Evolutionary conservation across 2,888 invertebrate species (phyloP).

Genomic region (Plutella xylostella): DNA sequence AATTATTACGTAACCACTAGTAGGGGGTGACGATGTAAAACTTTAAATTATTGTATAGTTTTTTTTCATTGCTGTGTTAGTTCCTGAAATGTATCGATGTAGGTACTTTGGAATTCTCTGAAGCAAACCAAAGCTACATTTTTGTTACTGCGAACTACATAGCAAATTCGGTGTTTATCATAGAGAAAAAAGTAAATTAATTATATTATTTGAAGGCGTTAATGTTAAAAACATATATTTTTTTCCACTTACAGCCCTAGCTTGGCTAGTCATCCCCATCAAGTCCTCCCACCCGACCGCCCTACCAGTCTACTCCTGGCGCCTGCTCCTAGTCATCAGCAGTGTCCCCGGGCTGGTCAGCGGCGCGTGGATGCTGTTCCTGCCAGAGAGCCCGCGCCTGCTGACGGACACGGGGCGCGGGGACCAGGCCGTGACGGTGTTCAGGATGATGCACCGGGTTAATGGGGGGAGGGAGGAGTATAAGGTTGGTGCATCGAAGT

Average conservation of each 20-base stretch:
- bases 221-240: too few relatives aligned
- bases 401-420: slow-evolving; percentile 70
- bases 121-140: too few relatives aligned
- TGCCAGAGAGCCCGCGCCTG: slow-evolving; percentile 80
- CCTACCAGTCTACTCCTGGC: slow-evolving; percentile 76
- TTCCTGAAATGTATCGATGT: too few relatives aligned
- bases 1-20: too few relatives aligned
- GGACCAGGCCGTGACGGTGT: slow-evolving; percentile 68
- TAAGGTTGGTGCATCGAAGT: slow-evolving; percentile 57
- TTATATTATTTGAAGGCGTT: too few relatives aligned
- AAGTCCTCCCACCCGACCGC: slow-evolving; percentile 33
- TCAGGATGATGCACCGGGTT: slow-evolving; percentile 63
- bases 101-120: too few relatives aligned
- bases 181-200: too few relatives aligned
- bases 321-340: slow-evolving; percentile 74
- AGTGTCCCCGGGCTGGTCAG: slow-evolving; percentile 74
- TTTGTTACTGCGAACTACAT: too few relatives aligned
- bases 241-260: slow-evolving; percentile 69
- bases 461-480: slow-evolving; percentile 66
- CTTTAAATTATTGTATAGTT: too few relatives aligned
- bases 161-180: too few relatives aligned
- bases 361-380: slow-evolving; percentile 64
- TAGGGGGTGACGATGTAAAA: too few relatives aligned
- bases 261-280: slow-evolving; percentile 75
- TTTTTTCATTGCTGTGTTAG: too few relatives aligned